Evolutionary conservation across 2,888 invertebrate species (phyloP).

Genomic region (Hydropsyche betteni): DNA sequence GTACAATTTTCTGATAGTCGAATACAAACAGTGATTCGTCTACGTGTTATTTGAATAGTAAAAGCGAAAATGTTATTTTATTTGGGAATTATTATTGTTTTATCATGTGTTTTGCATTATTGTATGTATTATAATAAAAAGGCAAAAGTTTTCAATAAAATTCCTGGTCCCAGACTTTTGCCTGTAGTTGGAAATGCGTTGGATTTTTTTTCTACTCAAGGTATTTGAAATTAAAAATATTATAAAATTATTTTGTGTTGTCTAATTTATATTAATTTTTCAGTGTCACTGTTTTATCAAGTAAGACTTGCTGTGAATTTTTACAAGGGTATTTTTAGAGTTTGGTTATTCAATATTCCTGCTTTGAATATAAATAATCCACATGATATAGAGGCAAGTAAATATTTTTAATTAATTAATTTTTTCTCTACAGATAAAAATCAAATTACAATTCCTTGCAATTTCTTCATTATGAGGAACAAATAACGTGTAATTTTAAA

Average conservation of each 20-base stretch:
- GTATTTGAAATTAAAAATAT: conserved; percentile 32
- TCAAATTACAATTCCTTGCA: too few species aligned
- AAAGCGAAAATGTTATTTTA: neutral
- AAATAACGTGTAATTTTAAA: too few species aligned
- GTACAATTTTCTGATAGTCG: neutral
- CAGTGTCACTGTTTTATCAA: conserved; percentile 48
- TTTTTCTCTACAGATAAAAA: too few species aligned
- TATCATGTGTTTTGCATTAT: neutral
- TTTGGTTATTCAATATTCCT: conserved; percentile 20
- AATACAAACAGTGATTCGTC: neutral
- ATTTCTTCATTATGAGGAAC: too few species aligned
- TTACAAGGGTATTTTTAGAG: conserved; percentile 47
- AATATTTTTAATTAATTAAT: too few species aligned
- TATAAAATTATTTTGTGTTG: neutral
- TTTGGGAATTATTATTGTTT: neutral
- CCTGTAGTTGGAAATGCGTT: conserved; percentile 51
- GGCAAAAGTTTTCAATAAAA: conserved; percentile 49
- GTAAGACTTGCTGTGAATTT: conserved; percentile 35
- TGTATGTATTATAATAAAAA: conserved; percentile 8
- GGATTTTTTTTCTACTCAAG: conserved; percentile 46
- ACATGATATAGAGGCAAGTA: conserved; percentile 41
- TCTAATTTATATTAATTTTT: conserved; percentile 25
- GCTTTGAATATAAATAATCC: conserved; percentile 38
- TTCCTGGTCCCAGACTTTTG: conserved; percentile 50
- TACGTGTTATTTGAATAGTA: too few species aligned